Evolutionary conservation across 2,888 invertebrate genomes (phyloP), one percentile per base, ranked within the genome.

Genomic region (Xanthia togata): DNA sequence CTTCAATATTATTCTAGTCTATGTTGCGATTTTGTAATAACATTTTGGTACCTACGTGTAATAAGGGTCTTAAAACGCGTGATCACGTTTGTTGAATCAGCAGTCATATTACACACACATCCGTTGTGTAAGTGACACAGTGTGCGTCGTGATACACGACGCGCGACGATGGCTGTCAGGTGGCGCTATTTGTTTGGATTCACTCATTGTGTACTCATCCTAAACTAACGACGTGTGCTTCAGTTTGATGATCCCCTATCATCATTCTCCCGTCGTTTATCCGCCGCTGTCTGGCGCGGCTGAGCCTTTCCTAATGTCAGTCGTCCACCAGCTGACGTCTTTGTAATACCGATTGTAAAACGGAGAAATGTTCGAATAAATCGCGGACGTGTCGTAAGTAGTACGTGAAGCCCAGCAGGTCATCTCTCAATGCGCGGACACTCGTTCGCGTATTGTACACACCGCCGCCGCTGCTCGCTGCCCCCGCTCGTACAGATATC

Each of bases 281-380:
- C 63, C 57, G 53, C 38, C 14, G 38, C 41, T 17, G n/a, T 64
- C 41, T 11, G 64, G n/a, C 3, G 31, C 38, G 38, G 60, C 59
- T 12, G 72, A 65, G 55, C 55, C 57, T 78, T n/a, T 57, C 65
- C 17, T 79, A 65, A 70, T 60, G 57, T 31, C 77, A 55, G 44
- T 57, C 47, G 20, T 35, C 35, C n/a, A 23, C 50, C 60, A 53
- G 23, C 60, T 78, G 64, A 65, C 38, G 47, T 73, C 67, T 73
- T 67, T 41, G 38, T 79, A 64, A 65, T 65, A 38, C 44, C 20
- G 38, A 26, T 38, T 73, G 60, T 38, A 41, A 53, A 62, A 14
- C 64, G 14, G 12, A 77, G 12, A 35, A 64, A 53, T 67, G 26
- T 38, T 35, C 3, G 17, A 72, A 63, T 68, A 35, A 78, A 76